Base-by-base conservation (phyloP, 2,888 invertebrate species). In the Leptinotarsa juncta region DNA sequence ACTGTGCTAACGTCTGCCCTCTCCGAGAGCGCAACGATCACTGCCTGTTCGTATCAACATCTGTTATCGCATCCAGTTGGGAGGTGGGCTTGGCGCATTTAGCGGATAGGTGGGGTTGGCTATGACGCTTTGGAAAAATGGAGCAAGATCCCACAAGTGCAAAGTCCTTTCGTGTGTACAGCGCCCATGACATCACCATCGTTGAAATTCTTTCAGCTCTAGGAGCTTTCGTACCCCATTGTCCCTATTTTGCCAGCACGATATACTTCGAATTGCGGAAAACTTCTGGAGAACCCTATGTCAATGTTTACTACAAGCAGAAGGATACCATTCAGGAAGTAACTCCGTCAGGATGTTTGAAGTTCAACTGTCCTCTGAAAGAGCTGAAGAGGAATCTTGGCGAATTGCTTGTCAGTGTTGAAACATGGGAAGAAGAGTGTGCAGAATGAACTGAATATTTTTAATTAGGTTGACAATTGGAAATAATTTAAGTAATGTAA, bases 151-250 rank as follows among this genome's bases (percentile, higher is more conserved):
- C 62, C 7, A 50, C 71, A 14, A 50, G 57, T 32, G 42, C 26
- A 7, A 14, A 60, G 53, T 75, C 72, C 66, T 75, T 69, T 50
- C 70, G 65, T 55, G 70, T 76, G 51, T 53, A 53, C 12, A 53
- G 53, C 18, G 53, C 18, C 3, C 53, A 53, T 12, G 53, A 53
- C 18, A 10, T 12, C 7, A 53, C n/a, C 1, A n/a, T 53, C n/a
- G 53, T 14, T 3, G 18, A 10, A 53, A 1, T 53, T 53, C 53
- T 53, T 12, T 18, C 53, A 53, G 53, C 53, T 18, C 12, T 53
- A 18, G 53, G 53, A 18, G n/a, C 53, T 7, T 53, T 53, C 3
- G 12, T 18, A 53, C 53, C 53, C 2, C 53, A 53, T 12, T 1
- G 1, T 51, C 51, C 51, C 15, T 16, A 51, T n/a, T 51, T 16